Evolutionary conservation across 2,797 vertebrate species (phyloP).

Genomic region (Acipenser oxyrinchus): DNA sequence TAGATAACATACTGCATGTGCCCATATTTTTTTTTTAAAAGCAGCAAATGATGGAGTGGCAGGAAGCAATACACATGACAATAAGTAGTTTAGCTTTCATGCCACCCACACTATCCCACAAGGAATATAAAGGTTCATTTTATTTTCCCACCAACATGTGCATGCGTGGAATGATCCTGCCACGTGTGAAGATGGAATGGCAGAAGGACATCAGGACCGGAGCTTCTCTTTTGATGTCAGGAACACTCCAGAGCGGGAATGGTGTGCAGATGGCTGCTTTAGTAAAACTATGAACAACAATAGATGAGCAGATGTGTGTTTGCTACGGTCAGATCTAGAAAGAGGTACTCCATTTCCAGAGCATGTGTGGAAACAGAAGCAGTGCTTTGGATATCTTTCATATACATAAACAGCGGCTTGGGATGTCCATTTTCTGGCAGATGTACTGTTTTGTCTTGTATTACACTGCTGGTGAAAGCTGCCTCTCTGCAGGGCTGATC

Average conservation of each 20-base stretch:
- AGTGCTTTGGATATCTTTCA: too few species aligned
- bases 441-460: too few species aligned
- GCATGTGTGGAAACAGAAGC: too few species aligned
- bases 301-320: slow-evolving; percentile 24
- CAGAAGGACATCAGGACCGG: not conserved
- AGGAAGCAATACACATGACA: slow-evolving; percentile 11
- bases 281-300: slow-evolving; percentile 7
- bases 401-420: too few species aligned
- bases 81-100: slow-evolving; percentile 29
- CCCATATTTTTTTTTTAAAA: too few species aligned
- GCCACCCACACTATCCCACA: slow-evolving; percentile 24
- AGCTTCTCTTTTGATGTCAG: not conserved
- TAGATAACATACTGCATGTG: too few species aligned
- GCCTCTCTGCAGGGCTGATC: too few species aligned
- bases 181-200: not conserved
- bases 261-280: slow-evolving; percentile 21
- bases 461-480: too few species aligned
- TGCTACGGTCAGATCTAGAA: not conserved
- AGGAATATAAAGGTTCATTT: slow-evolving; percentile 20
- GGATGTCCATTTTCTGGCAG: too few species aligned
- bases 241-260: slow-evolving; percentile 13
- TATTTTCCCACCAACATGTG: slow-evolving; percentile 13
- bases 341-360: too few species aligned
- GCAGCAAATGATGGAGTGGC: too few species aligned
- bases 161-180: not conserved